Conservation (phyloP, 2,888 invertebrate species). For the Dilophus febrilis region DNA sequence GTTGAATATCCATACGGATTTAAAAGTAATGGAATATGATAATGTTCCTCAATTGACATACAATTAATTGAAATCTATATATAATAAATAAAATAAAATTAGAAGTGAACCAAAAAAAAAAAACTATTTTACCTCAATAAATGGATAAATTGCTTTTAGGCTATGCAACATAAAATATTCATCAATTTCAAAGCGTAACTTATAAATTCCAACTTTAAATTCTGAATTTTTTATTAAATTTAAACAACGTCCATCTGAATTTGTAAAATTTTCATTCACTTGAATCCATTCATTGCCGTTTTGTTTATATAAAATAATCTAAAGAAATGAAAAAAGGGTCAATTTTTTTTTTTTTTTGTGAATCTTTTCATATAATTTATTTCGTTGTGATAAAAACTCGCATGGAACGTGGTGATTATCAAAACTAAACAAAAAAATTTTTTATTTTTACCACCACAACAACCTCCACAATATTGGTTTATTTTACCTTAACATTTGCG, state of each 20-base stretch:
- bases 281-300: conserved; percentile 41
- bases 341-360: neutral
- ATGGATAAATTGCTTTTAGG: conserved; percentile 53
- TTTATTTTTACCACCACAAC: too few relatives aligned
- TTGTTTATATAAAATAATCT: neutral
- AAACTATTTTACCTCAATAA: conserved; percentile 42
- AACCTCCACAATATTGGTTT: too few relatives aligned
- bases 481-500: conserved; percentile 38
- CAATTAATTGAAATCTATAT: conserved; percentile 52
- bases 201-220: conserved; percentile 51
- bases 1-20: conserved; percentile 65
- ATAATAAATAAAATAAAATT: neutral
- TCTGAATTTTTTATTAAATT: conserved; percentile 41
- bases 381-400: neutral
- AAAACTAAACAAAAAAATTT: neutral
- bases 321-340: neutral
- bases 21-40: conserved; percentile 59
- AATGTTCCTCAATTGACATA: conserved; percentile 41
- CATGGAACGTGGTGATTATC: neutral
- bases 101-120: neutral
- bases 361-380: neutral
- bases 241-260: conserved; percentile 45
- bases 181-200: conserved; percentile 54
- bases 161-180: conserved; percentile 45
- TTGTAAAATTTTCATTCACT: conserved; percentile 44